These are phyloP conservation scores for Dryas iulia DNA, from an alignment of 1,140 invertebrate genomes.

Conservation along the genomic window DNA sequence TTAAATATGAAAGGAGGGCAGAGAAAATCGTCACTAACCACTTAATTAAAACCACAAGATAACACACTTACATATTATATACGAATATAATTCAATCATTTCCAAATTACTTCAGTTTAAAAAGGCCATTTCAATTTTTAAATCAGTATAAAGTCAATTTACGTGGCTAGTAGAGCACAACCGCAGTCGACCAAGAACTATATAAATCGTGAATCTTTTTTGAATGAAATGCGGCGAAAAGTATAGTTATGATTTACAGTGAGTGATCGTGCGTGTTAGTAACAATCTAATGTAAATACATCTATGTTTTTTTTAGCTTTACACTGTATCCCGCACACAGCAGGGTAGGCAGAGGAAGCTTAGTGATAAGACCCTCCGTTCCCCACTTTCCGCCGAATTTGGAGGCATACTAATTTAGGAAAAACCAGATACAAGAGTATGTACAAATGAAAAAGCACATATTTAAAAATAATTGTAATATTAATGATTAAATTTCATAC, in stretches of 20 bases:
- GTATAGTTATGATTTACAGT: not conserved
- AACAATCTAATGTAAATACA: not conserved
- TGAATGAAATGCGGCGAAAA: not conserved
- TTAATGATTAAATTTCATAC: no score
- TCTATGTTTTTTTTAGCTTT: not conserved
- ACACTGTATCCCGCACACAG: no score
- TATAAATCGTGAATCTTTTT: constrained; percentile 4
- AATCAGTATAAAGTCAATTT: not conserved
- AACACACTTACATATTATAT: not conserved
- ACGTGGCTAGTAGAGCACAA: not conserved
- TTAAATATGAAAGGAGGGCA: not conserved
- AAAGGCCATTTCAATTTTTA: not conserved
- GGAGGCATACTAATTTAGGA: no score
- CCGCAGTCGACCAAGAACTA: constrained; percentile 1
- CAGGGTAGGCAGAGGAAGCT: no score
- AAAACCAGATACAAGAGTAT: no score
- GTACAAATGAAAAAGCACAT: no score
- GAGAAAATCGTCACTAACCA: not conserved
- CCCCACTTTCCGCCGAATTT: no score
- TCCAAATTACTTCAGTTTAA: not conserved
- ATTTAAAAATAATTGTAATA: no score
- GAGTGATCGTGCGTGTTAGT: not conserved
- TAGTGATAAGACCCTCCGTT: no score
- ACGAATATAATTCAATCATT: not conserved
- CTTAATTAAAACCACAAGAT: not conserved